Evolutionary conservation across 2,888 invertebrate species (phyloP), one percentile per base, ranked within the genome.

Genomic region (Tenodera sinensis): DNA sequence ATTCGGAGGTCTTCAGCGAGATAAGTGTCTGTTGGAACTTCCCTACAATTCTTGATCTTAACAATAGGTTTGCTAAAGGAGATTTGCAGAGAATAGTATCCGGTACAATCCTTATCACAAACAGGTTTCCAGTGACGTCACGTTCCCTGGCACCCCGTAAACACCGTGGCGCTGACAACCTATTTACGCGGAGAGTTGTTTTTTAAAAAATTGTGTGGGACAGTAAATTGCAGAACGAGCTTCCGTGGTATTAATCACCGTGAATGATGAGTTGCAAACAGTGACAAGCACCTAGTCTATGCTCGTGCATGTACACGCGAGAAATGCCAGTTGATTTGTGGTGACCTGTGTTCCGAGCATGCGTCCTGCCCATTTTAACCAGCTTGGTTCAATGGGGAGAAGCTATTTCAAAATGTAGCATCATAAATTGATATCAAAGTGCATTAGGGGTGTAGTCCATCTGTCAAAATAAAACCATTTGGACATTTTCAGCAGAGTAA

Each of bases 381-480:
- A 85, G 47, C 27, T 85, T 85, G 42, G 85, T n/a, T 54, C 30
- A 81, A 42, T 42, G 47, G 86, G 28, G 54, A 71, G 54, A 71
- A 86, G 30, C 81, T 28, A 81, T 81, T 54, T 28, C 86, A 86
- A 86, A 86, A 86, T 81, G 81, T 54, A 86, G 86, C 86, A 28
- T 86, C 86, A 86, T 86, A 86, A 86, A 86, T 86, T 86, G 86
- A 86, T 86, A 86, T 86, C 30, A 81, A 81, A 86, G 86, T 86
- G 86, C 86, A 86, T 86, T 86, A 86, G 81, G 86, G 86, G 28
- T 81, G 81, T 28, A 86, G 81, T 71, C 86, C 28, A 81, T 86
- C 86, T 86, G 86, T 86, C 86, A 86, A 81, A 86, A 86, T 28
- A 86, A 47, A 86, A 86, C 86, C 86, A 86, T 86, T 81, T 86